Percentiles rank a stretch among this genome's conserved stretches.
phyloP scores from a whole-genome alignment of 2,888 invertebrate species.

The Piscicola geometra region DNA sequence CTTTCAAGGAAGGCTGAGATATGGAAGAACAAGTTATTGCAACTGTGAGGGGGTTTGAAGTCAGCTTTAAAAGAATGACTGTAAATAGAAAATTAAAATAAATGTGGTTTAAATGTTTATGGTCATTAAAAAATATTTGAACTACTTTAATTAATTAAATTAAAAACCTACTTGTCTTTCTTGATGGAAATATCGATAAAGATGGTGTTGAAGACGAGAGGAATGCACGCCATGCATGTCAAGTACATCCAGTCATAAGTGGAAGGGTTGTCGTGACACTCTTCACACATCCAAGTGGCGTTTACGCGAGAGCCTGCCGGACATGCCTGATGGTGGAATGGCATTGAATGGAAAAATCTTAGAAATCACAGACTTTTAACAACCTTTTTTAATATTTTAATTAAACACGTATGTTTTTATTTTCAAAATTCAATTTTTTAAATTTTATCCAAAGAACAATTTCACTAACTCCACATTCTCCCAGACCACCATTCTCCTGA shows the following conservation, averaged over 20 bases:
- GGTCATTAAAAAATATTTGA: not conserved
- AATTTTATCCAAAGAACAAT: not conserved
- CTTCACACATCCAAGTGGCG: constrained; percentile 63
- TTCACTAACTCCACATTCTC: constrained; percentile 41
- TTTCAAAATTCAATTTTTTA: not conserved
- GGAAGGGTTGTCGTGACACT: constrained; percentile 70
- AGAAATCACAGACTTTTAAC: not conserved
- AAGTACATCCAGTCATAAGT: constrained; percentile 90
- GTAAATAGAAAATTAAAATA: no score
- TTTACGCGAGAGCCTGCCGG: constrained; percentile 65
- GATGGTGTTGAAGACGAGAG: constrained; percentile 83
- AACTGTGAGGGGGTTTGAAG: no score
- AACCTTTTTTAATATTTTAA: constrained; percentile 3
- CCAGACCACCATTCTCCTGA: constrained; percentile 36
- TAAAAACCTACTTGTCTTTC: constrained; percentile 61
- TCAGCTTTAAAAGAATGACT: not conserved
- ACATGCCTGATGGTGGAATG: constrained; percentile 51
- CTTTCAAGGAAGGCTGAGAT: constrained; percentile 79
- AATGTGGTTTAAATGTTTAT: not conserved
- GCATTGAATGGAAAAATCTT: constrained; percentile 5
- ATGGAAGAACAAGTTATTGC: constrained; percentile 72
- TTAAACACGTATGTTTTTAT: not conserved
- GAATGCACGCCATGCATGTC: constrained; percentile 84
- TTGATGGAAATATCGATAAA: constrained; percentile 75
- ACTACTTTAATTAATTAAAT: not conserved